These are phyloP conservation scores for Riptortus pedestris DNA, from an alignment of 1,140 invertebrate species.

Conservation along the genomic window DNA sequence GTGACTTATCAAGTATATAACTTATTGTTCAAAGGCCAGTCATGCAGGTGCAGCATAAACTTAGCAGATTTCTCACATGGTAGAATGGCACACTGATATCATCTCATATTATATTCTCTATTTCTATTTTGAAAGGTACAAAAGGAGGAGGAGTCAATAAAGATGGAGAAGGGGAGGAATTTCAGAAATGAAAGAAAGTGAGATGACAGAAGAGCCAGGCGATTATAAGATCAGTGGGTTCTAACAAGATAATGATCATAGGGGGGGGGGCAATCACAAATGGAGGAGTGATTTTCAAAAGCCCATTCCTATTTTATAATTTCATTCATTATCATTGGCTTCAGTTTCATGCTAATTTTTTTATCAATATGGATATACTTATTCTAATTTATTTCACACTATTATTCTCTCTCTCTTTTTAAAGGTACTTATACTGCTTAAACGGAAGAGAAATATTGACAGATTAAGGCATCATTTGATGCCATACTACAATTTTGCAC, in stretches of 20 bases:
- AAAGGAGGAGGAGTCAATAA: too few relatives aligned
- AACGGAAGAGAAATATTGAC: constrained; percentile 44
- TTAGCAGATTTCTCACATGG: too few relatives aligned
- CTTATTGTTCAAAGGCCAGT: too few relatives aligned
- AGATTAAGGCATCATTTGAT: constrained; percentile 49
- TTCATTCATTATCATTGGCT: not conserved
- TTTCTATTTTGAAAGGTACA: too few relatives aligned
- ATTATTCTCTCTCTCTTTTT: constrained; percentile 20
- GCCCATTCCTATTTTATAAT: not conserved
- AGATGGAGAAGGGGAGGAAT: too few relatives aligned
- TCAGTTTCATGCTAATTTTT: not conserved
- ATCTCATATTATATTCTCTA: too few relatives aligned
- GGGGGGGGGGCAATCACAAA: not conserved
- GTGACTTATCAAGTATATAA: too few relatives aligned
- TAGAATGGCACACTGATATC: too few relatives aligned
- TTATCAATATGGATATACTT: not conserved
- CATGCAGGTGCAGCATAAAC: too few relatives aligned
- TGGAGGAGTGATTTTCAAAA: not conserved
- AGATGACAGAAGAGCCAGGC: too few relatives aligned
- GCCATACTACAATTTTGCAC: constrained; percentile 57
- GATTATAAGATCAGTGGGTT: too few relatives aligned
- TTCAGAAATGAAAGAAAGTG: too few relatives aligned
- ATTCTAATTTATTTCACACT: not conserved
- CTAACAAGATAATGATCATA: not conserved
- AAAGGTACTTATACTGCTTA: constrained; percentile 40